These are phyloP conservation scores for Leptonema lineaticorne DNA, from an alignment of 1,140 invertebrate genomes.

Conservation along the genomic window DNA sequence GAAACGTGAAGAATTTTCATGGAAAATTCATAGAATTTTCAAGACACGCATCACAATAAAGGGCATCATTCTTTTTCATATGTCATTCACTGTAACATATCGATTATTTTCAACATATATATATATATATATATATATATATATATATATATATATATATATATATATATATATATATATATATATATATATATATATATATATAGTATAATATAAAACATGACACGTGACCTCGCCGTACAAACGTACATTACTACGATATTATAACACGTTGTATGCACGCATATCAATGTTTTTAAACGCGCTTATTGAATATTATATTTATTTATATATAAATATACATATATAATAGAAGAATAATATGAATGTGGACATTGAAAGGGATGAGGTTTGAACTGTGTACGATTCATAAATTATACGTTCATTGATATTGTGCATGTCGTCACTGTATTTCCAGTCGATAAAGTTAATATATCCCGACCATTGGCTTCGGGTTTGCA, in stretches of 20 bases:
- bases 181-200: background rate
- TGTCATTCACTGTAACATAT: too few species aligned
- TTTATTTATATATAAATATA: background rate
- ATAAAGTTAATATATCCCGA: slow-evolving; percentile 32
- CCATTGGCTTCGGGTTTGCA: background rate
- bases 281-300: too few species aligned
- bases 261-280: too few species aligned
- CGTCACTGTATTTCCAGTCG: slow-evolving; percentile 34
- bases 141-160: background rate
- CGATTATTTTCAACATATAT: background rate
- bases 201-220: too few species aligned
- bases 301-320: too few species aligned
- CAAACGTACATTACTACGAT: too few species aligned
- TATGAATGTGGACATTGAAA: background rate
- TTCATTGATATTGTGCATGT: slow-evolving; percentile 34
- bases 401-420: slow-evolving; percentile 25
- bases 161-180: background rate
- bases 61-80: too few species aligned
- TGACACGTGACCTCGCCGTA: too few species aligned
- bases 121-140: background rate
- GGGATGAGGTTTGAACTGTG: background rate
- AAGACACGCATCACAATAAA: too few species aligned
- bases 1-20: too few species aligned
- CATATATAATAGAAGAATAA: background rate
- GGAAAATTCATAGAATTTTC: too few species aligned